Percentiles rank a stretch among this genome's conserved stretches.
Evolutionary conservation across 2,113 vertebrate species (phyloP).

Genomic region (Centropristis striata): DNA sequence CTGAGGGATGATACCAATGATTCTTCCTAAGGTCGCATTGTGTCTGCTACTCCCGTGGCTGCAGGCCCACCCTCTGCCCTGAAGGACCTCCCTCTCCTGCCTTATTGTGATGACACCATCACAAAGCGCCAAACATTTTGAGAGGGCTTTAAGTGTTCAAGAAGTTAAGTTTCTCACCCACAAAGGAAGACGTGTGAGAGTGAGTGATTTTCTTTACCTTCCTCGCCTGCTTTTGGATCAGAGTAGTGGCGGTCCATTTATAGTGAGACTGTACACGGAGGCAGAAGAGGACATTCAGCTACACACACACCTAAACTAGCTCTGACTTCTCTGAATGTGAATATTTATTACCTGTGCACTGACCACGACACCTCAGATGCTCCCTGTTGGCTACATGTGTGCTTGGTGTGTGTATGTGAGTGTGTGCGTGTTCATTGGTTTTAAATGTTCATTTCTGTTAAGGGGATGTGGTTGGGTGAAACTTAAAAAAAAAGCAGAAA

Average conservation of each 20-base stretch:
- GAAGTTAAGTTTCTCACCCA: conserved; percentile 15
- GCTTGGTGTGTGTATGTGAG: conserved; percentile 35
- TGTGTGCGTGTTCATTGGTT: conserved; percentile 60
- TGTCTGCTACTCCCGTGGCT: conserved; percentile 1
- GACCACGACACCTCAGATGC: conserved; percentile 72
- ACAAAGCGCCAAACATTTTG: conserved; percentile 55
- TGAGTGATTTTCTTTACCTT: neutral
- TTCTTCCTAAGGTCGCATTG: conserved; percentile 1
- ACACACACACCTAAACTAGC: conserved; percentile 58
- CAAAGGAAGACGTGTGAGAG: neutral
- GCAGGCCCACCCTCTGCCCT: conserved; percentile 16
- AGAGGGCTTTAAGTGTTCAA: conserved; percentile 51
- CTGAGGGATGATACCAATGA: neutral
- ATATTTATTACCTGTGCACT: conserved; percentile 81
- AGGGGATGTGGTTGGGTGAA: conserved; percentile 76
- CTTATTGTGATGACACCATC: conserved; percentile 70
- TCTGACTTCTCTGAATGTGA: conserved; percentile 82
- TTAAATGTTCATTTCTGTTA: conserved; percentile 76
- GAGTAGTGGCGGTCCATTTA: conserved; percentile 26
- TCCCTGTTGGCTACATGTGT: conserved; percentile 71
- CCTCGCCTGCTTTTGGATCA: conserved; percentile 4
- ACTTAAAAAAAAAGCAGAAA: conserved; percentile 75
- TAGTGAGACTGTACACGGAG: conserved; percentile 23
- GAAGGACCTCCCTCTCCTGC: conserved; percentile 54
- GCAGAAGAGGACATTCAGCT: conserved; percentile 22